Conservation (phyloP, 64 coral and sea anemone species). For the Porites lutea region DNA sequence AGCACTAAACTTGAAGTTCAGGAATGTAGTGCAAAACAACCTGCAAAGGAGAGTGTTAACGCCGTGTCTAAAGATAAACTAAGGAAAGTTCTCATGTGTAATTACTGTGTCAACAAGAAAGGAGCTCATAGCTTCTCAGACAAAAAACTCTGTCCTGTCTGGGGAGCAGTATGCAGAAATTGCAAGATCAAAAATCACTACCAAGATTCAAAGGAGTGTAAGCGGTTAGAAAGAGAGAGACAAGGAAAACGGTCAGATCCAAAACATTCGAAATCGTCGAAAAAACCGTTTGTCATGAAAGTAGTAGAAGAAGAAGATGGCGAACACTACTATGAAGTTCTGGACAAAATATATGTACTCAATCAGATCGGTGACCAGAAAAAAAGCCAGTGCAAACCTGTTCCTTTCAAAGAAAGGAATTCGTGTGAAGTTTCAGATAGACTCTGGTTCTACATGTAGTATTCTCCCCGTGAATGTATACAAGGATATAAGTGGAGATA, state of each 20-base stretch:
- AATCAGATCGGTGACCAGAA: background rate
- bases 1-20: conserved; percentile 2
- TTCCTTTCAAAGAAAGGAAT: conserved; percentile 1
- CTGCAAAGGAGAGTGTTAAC: background rate
- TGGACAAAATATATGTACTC: conserved; percentile 18
- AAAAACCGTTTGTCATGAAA: conserved; percentile 27
- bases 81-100: background rate
- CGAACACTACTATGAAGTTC: conserved; percentile 27
- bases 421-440: conserved; percentile 20
- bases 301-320: background rate
- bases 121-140: conserved; percentile 2
- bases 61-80: background rate
- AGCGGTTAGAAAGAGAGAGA: background rate
- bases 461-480: no score
- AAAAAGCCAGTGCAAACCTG: conserved; percentile 32
- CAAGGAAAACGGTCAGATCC: no score
- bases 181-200: no score
- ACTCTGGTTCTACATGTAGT: background rate
- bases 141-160: background rate
- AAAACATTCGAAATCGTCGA: background rate
- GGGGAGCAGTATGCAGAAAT: background rate
- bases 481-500: no score
- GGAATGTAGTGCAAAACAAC: background rate
- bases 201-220: no score
- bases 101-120: background rate